These are phyloP conservation scores for Gastrophysa polygoni DNA, from an alignment of 2,888 invertebrate genomes.

Conservation along the genomic window DNA sequence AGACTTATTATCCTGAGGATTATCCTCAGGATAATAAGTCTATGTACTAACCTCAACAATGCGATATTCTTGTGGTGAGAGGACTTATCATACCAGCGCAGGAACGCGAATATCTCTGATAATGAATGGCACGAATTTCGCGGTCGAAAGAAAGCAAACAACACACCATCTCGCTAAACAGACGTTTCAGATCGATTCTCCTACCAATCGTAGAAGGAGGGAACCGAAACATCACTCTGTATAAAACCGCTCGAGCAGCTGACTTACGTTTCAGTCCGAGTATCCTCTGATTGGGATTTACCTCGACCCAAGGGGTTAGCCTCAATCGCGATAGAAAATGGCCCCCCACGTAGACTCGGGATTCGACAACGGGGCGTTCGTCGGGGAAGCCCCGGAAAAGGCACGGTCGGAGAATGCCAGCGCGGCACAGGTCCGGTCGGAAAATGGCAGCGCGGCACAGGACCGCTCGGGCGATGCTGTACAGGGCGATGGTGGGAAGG, in stretches of 20 bases:
- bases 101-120: too few relatives aligned
- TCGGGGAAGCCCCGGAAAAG: slow-evolving; percentile 17
- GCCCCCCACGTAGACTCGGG: slow-evolving; percentile 48
- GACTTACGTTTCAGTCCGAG: slow-evolving; percentile 47
- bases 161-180: not conserved
- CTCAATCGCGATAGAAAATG: slow-evolving; percentile 43
- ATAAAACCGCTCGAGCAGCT: slow-evolving; percentile 50
- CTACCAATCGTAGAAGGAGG: too few relatives aligned
- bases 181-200: too few relatives aligned
- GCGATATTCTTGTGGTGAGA: too few relatives aligned
- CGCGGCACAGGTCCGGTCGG: too few relatives aligned
- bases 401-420: too few relatives aligned
- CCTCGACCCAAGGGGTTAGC: slow-evolving; percentile 48
- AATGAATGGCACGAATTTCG: too few relatives aligned
- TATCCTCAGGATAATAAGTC: too few relatives aligned
- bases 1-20: too few relatives aligned
- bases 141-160: not conserved
- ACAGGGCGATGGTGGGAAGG: slow-evolving; percentile 10
- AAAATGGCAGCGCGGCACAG: too few relatives aligned
- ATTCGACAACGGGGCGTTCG: slow-evolving; percentile 40
- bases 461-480: slow-evolving; percentile 31
- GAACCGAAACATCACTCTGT: slow-evolving; percentile 43
- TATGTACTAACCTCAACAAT: too few relatives aligned
- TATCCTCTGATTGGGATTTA: slow-evolving; percentile 48
- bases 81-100: too few relatives aligned